Evolutionary conservation across 2,797 vertebrate species (phyloP).

Genomic region (Hoplostethus mediterraneus): DNA sequence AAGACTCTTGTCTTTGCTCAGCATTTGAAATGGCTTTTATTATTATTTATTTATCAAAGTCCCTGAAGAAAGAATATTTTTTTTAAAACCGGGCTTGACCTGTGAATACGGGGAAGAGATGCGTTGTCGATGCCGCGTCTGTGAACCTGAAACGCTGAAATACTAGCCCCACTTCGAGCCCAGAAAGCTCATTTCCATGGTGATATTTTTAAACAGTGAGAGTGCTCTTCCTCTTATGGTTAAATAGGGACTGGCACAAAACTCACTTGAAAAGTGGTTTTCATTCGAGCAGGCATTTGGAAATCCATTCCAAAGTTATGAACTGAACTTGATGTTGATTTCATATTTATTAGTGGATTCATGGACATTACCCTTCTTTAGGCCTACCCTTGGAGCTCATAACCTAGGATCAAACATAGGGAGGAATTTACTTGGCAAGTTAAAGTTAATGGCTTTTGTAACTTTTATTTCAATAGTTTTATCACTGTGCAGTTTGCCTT

Average conservation of each 20-base stretch:
- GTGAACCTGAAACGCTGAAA: constrained; percentile 28
- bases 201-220: constrained; percentile 82
- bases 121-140: accelerated
- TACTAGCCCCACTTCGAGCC: not conserved
- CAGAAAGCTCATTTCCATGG: constrained; percentile 57
- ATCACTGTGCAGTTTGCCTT: not conserved
- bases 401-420: no score
- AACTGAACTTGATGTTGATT: not conserved
- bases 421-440: not conserved
- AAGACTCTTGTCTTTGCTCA: constrained; percentile 62
- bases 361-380: not conserved
- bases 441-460: not conserved
- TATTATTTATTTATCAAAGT: not conserved
- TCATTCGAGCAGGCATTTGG: not conserved
- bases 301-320: not conserved
- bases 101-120: not conserved
- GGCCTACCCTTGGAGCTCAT: not conserved
- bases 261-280: constrained; percentile 47
- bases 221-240: constrained; percentile 79
- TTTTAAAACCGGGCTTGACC: not conserved
- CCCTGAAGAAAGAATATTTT: not conserved
- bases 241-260: constrained; percentile 59
- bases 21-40: constrained; percentile 44
- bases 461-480: not conserved
- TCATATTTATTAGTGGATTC: not conserved